Base-by-base conservation (phyloP, 2,113 vertebrate species). In the Cariama cristata region DNA sequence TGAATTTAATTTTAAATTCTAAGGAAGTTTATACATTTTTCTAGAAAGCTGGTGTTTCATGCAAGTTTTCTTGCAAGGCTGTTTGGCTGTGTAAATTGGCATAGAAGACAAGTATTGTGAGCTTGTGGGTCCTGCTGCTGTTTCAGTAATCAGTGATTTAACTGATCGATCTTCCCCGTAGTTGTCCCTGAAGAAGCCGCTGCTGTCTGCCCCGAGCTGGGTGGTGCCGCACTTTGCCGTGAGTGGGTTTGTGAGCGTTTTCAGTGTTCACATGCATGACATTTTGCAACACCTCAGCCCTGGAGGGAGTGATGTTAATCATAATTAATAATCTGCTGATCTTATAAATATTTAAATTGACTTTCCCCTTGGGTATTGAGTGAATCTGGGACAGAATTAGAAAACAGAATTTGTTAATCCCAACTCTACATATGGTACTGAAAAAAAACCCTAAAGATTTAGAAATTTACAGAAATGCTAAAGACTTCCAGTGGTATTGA, bases 271-370 rank as follows among this genome's bases (percentile, higher is more conserved):
- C 82, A 50, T 22, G 47, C 12, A 0, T 59, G 58, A 42, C 28
- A 12, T 94, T 95, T 94, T 93, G 94, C 81, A 91, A 91, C 84
- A 47, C 59, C 47, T 91, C 38, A 76, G 74, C 89, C 87, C 94
- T 53, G 77, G 44, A 86, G 95, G 91, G 85, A 53, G 20, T 90
- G 55, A 42, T 94, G 71, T 59, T 95, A 85, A 91, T 96, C 84
- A 63, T 67, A 76, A 93, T 94, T 95, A 86, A 88, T 95, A 64
- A 91, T 96, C 89, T 91, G 14, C 89, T 79, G 67, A 88, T 14
- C 12, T 79, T 86, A 67, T 77, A 80, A 81, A 80, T 93, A 92
- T 90, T 93, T 67, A 92, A 83, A 80, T 84, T 52, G 12, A 63
- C 64, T 95, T 95, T 93, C 55, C 79, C 68, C 33, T 47, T 40